Evolutionary conservation across 35 echinoderm and acorn worm species (phyloP), one percentile per base, ranked within the genome.

Genomic region (Apostichopus parvimensis): DNA sequence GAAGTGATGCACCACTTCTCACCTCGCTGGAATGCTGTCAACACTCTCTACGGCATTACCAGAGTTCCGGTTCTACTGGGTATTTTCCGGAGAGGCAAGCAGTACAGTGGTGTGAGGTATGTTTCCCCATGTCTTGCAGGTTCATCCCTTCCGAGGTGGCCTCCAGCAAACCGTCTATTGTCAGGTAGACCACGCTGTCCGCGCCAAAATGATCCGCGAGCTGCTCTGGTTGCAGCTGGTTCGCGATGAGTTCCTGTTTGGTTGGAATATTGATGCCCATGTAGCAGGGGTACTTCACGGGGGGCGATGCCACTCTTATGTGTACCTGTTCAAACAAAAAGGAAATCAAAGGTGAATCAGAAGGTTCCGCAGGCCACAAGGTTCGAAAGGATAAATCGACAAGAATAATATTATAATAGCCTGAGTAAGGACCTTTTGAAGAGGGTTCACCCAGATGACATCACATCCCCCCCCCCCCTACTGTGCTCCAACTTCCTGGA

Each of bases 231-330:
- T 94, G 87, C 26, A 96, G 65, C 4, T 79, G 65, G 88, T 98
- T 98, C 1, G 97, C 97, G 57, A 98, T 94, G 2, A 98, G 94
- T 81, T 98, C 97, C 73, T 98, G 93, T 86, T 80, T 91, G n/a
- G 97, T 98, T 21, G 97, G 97, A 45, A 98, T 98, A 87, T 98
- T 98, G 89, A 98, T 98, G 87, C 97, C 97, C 97, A 98, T 98
- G 68, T 98, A 98, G 89, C 97, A 98, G 1, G 97, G 97, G 66
- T 96, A 55, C 75, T 93, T 96, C 84, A 98, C 94, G 9, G 97
- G 97, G 34, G 97, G 97, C 1, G 97, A 98, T 28, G 97, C 97
- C 7, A 98, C 94, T 71, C 97, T 95, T 52, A 98, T 95, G 72
- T 98, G 97, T 21, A 98, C 97, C 97, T 98, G 77, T 6, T 79